Evolutionary conservation across 2,797 vertebrate species (phyloP).

Genomic region (Scolopax bukidnonensis): DNA sequence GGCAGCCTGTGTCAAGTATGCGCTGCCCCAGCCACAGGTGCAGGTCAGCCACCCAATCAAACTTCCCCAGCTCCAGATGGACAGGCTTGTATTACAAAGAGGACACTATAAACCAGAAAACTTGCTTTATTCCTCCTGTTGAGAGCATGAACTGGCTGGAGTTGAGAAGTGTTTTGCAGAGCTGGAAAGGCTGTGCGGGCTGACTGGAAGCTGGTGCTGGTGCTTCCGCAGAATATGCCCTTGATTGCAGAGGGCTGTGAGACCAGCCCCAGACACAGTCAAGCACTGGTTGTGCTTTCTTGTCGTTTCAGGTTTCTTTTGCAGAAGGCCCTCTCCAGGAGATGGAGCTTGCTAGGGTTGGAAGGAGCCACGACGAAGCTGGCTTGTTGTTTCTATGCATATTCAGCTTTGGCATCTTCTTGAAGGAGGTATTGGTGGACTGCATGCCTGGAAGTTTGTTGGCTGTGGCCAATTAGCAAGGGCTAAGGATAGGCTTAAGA

Average conservation of each 20-base stretch:
- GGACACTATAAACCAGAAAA: not conserved
- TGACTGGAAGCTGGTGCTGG: not conserved
- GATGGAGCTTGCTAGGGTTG: not conserved
- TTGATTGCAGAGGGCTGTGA: fast-evolving
- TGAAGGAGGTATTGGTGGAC: fast-evolving
- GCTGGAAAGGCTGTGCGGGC: fast-evolving
- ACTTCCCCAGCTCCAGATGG: not conserved
- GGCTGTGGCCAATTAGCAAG: not conserved
- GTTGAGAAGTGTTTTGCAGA: not conserved
- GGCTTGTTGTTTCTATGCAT: fast-evolving
- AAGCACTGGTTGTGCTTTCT: too few relatives aligned
- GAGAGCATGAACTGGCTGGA: not conserved
- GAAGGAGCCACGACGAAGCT: not conserved
- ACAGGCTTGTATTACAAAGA: not conserved
- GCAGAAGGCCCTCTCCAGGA: not conserved
- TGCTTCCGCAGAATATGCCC: not conserved
- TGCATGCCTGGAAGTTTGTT: fast-evolving
- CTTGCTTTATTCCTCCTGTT: not conserved
- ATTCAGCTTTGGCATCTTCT: fast-evolving
- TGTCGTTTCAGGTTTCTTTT: not conserved
- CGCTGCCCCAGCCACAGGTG: fast-evolving
- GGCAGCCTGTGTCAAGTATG: not conserved
- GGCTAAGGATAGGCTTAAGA: not conserved
- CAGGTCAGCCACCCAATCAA: fast-evolving
- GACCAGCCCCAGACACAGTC: fast-evolving